Evolutionary conservation across 1,140 invertebrate genomes (phyloP).

Genomic region (Drosophila chauvacae): DNA sequence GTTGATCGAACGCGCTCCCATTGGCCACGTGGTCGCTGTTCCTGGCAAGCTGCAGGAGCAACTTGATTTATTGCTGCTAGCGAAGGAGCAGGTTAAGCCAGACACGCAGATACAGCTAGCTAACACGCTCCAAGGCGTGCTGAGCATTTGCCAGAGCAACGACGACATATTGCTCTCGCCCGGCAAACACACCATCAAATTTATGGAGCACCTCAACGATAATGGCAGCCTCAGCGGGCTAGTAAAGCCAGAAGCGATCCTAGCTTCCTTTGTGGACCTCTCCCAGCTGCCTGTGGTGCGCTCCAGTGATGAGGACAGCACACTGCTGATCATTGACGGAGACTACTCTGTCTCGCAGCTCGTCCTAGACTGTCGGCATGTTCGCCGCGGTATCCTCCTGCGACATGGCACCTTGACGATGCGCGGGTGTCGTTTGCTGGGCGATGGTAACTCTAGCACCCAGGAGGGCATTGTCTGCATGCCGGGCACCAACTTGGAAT

Average conservation of each 20-base stretch:
- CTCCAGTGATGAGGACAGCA: constrained; percentile 83
- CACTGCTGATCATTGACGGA: constrained; percentile 83
- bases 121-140: constrained; percentile 84
- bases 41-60: constrained; percentile 85
- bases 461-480: constrained; percentile 85
- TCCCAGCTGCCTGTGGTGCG: constrained; percentile 69
- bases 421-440: constrained; percentile 83
- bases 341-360: constrained; percentile 84
- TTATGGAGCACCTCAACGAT: constrained; percentile 73
- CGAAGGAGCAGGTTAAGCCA: constrained; percentile 51
- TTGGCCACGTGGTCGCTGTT: constrained; percentile 86
- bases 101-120: constrained; percentile 55
- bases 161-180: constrained; percentile 71
- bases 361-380: constrained; percentile 81
- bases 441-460: constrained; percentile 78
- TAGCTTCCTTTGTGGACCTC: constrained; percentile 2
- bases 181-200: constrained; percentile 73
- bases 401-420: constrained; percentile 77
- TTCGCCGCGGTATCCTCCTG: constrained; percentile 84
- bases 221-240: constrained; percentile 63
- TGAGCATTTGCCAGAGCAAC: constrained; percentile 83
- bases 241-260: constrained; percentile 18
- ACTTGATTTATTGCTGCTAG: constrained; percentile 84
- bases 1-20: constrained; percentile 34
- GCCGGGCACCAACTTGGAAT: constrained; percentile 63